Percentiles rank a stretch among this genome's conserved stretches.
phyloP scores from a whole-genome alignment of 1,140 invertebrate genomes.

The Bombus difficillimus region DNA sequence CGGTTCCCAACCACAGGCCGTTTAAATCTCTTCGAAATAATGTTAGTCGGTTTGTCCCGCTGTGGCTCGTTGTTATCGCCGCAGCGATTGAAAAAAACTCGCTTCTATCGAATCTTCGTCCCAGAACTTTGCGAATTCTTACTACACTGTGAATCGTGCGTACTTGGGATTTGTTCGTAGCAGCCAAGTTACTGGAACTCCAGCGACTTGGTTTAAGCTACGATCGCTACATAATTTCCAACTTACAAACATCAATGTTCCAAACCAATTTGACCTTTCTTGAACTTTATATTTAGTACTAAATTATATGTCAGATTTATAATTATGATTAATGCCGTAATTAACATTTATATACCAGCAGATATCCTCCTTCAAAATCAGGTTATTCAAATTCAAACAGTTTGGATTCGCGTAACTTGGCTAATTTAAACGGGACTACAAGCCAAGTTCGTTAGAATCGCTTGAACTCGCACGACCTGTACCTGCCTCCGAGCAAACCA shows the following conservation, averaged over 20 bases:
- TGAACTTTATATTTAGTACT: no score
- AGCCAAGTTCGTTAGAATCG: background rate
- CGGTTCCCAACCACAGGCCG: slow-evolving; percentile 59
- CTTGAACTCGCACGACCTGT: background rate
- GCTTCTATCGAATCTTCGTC: no score
- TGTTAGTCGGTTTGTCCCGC: slow-evolving; percentile 60
- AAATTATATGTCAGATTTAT: background rate
- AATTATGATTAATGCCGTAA: background rate
- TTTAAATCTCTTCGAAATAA: slow-evolving; percentile 70
- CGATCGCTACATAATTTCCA: no score
- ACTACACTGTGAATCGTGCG: no score
- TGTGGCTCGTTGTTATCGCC: background rate
- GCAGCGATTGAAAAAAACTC: slow-evolving; percentile 8
- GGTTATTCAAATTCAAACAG: background rate
- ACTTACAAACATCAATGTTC: no score
- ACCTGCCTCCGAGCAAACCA: no score
- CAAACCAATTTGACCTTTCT: background rate
- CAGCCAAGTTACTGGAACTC: background rate
- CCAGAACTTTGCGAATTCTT: no score
- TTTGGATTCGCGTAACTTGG: background rate
- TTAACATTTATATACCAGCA: no score
- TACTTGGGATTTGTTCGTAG: no score
- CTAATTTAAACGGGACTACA: background rate
- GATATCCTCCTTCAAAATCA: background rate
- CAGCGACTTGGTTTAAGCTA: background rate